These are phyloP conservation scores for Corvus moneduloides DNA, from an alignment of 2,113 vertebrate genomes.

Conservation along the genomic window DNA sequence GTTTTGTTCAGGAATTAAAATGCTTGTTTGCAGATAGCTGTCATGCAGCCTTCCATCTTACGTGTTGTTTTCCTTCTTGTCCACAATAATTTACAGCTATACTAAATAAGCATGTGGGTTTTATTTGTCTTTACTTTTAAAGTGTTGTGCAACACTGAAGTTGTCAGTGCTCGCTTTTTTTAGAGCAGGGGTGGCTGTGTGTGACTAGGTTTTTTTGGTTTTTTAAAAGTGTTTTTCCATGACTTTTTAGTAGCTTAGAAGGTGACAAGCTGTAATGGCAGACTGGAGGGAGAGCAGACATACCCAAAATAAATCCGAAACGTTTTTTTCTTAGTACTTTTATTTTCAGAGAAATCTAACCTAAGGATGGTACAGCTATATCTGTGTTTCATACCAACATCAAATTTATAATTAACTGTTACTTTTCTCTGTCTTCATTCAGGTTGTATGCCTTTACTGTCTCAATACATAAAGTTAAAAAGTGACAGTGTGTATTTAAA, in stretches of 20 bases:
- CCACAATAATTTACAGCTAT: neutral
- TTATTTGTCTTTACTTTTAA: slow-evolving; percentile 5
- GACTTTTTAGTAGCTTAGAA: neutral
- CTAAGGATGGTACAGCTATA: neutral
- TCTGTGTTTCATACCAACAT: neutral
- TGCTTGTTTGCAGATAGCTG: neutral
- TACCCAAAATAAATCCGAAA: neutral
- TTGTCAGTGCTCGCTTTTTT: neutral
- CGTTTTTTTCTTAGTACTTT: neutral
- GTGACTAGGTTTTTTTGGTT: neutral
- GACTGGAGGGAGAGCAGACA: neutral
- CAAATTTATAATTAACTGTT: neutral
- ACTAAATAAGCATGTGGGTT: neutral
- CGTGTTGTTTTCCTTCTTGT: neutral
- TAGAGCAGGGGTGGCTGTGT: neutral
- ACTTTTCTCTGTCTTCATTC: neutral
- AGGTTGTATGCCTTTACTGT: neutral
- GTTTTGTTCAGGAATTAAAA: neutral
- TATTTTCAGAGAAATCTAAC: neutral
- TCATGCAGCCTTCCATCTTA: neutral
- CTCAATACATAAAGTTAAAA: neutral
- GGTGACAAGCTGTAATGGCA: neutral
- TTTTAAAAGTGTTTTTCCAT: neutral
- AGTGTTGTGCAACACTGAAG: neutral
- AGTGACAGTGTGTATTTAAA: neutral